Evolutionary conservation across 2,797 vertebrate genomes (phyloP).

Genomic region (Arnoldichthys spilopterus): DNA sequence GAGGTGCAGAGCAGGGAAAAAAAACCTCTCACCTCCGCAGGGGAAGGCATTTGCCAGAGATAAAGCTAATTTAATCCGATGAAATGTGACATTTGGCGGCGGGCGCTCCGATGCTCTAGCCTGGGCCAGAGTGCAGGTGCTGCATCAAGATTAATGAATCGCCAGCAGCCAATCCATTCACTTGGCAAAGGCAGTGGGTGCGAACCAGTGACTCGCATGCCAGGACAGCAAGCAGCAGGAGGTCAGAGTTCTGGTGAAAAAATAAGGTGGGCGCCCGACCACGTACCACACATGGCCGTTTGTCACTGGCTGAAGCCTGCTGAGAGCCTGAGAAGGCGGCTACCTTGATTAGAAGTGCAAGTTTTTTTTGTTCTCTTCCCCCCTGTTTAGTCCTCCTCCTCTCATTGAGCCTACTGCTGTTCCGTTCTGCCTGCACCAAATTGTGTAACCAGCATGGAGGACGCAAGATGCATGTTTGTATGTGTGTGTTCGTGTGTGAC

Average conservation of each 20-base stretch:
- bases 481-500: slow-evolving; percentile 28
- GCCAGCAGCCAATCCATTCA: slow-evolving; percentile 73
- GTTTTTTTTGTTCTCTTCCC: slow-evolving; percentile 52
- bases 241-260: slow-evolving; percentile 66
- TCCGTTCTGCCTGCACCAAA: slow-evolving; percentile 28
- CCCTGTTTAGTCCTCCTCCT: slow-evolving; percentile 37
- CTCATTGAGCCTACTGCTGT: slow-evolving; percentile 40
- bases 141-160: slow-evolving; percentile 79
- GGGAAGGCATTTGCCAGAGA: slow-evolving; percentile 56
- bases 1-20: slow-evolving; percentile 28
- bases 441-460: slow-evolving; percentile 37
- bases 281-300: slow-evolving; percentile 26
- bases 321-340: slow-evolving; percentile 64
- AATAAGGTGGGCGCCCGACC: slow-evolving; percentile 53
- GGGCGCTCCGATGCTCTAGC: slow-evolving; percentile 31
- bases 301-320: slow-evolving; percentile 39
- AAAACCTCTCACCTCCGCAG: slow-evolving; percentile 33
- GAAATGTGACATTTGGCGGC: slow-evolving; percentile 61
- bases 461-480: slow-evolving; percentile 13
- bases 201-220: slow-evolving; percentile 54
- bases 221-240: slow-evolving; percentile 65
- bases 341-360: slow-evolving; percentile 73
- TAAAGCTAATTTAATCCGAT: slow-evolving; percentile 64
- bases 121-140: slow-evolving; percentile 68
- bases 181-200: slow-evolving; percentile 1